Conservation (phyloP, 2,113 vertebrate genomes). For the Varanus salvator region DNA sequence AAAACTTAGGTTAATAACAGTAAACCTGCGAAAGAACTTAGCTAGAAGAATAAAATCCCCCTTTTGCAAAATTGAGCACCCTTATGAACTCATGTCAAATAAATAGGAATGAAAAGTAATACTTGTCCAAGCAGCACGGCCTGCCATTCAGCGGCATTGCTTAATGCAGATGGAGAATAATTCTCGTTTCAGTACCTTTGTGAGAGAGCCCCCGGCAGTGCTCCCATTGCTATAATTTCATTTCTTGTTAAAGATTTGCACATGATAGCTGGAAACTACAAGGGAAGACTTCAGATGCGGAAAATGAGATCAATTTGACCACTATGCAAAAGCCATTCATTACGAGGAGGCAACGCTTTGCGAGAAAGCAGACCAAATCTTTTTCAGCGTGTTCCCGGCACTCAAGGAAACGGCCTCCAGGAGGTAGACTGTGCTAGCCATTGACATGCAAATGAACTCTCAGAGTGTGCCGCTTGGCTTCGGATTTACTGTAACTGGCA, state of each 20-base stretch:
- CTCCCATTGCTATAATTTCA: constrained; percentile 60
- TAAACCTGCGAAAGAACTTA: background rate
- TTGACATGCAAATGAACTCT: constrained; percentile 72
- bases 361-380: constrained; percentile 61
- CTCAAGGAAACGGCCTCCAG: constrained; percentile 62
- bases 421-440: constrained; percentile 67
- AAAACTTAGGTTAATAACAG: background rate
- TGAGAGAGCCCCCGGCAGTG: constrained; percentile 51
- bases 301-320: constrained; percentile 60
- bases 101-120: background rate
- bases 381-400: constrained; percentile 67
- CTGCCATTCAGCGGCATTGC: constrained; percentile 62
- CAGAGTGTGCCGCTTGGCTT: constrained; percentile 58
- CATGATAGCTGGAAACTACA: constrained; percentile 52
- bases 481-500: constrained; percentile 57
- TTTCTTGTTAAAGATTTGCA: constrained; percentile 69
- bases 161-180: constrained; percentile 75
- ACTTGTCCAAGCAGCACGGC: constrained; percentile 41
- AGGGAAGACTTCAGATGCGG: constrained; percentile 49
- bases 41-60: background rate
- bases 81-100: background rate
- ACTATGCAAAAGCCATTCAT: constrained; percentile 55
- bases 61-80: background rate
- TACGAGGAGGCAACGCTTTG: constrained; percentile 47
- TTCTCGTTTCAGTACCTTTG: constrained; percentile 71